Conservation (phyloP, 2,797 vertebrate species). For the Phataginus tetradactyla region DNA sequence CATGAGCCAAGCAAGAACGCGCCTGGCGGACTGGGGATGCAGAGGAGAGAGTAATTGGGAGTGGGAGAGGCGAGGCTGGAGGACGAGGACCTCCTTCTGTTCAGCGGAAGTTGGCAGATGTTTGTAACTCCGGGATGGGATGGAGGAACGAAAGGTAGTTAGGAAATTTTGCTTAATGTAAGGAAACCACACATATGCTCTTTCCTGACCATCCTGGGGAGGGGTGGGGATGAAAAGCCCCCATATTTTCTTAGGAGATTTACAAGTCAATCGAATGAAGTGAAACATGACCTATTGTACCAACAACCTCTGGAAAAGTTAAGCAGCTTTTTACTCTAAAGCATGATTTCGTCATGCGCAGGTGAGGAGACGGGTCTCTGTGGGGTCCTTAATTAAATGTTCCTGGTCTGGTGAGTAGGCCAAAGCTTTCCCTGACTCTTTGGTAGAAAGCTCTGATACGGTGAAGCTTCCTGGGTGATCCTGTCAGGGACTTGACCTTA, state of each 20-base stretch:
- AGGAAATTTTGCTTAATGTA: slow-evolving; percentile 19
- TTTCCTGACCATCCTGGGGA: background rate
- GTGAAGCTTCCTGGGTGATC: background rate
- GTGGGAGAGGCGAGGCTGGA: background rate
- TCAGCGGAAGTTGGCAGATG: background rate
- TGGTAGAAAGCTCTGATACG: background rate
- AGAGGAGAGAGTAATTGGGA: background rate
- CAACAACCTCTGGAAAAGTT: slow-evolving; percentile 19
- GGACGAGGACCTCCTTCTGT: background rate
- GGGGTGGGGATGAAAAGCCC: background rate
- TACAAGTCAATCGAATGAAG: background rate
- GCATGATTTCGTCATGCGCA: background rate
- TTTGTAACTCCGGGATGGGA: background rate
- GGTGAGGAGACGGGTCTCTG: background rate
- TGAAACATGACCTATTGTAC: background rate
- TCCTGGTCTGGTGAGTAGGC: background rate
- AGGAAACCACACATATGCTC: slow-evolving; percentile 28
- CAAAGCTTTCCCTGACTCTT: background rate
- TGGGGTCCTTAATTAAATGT: background rate
- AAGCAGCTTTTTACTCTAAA: background rate
- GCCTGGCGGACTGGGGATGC: background rate
- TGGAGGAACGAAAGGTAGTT: background rate
- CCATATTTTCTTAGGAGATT: background rate
- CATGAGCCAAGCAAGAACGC: background rate
- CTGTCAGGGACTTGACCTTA: background rate